A percentile compares a stretch with the other conserved stretches of the same genome.
phyloP scores from a whole-genome alignment of 1,140 invertebrate species.

The Diplogasteroides magnus region DNA sequence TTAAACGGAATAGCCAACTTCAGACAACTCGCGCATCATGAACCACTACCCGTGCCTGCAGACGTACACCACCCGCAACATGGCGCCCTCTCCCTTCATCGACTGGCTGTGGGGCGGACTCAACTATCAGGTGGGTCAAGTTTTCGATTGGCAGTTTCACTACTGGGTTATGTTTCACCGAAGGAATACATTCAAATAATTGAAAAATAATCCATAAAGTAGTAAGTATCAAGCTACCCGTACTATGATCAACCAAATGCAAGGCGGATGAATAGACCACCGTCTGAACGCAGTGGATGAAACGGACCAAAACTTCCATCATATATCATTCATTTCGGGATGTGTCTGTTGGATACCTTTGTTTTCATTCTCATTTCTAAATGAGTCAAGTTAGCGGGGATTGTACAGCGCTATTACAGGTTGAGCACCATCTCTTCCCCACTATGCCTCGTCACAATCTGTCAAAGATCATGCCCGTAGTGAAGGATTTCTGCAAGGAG shows the following conservation, averaged over 20 bases:
- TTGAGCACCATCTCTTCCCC: constrained; percentile 56
- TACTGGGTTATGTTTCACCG: not conserved
- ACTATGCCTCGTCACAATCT: constrained; percentile 54
- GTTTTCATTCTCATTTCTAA: too few species aligned
- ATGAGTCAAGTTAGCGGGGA: too few species aligned
- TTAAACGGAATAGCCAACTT: constrained; percentile 9
- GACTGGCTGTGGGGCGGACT: constrained; percentile 57
- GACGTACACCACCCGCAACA: constrained; percentile 54
- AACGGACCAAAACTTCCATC: too few species aligned
- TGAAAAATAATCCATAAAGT: too few species aligned
- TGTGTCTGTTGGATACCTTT: too few species aligned
- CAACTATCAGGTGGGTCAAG: constrained; percentile 43
- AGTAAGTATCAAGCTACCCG: too few species aligned
- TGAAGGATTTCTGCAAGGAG: constrained; percentile 50
- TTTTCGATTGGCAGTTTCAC: not conserved
- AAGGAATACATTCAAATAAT: not conserved
- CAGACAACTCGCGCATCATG: constrained; percentile 51
- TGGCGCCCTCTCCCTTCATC: constrained; percentile 49
- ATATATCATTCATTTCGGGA: too few species aligned
- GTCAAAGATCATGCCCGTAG: constrained; percentile 51
- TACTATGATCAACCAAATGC: too few species aligned
- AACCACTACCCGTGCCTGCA: constrained; percentile 53
- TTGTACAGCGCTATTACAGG: constrained; percentile 31
- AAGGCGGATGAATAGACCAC: too few species aligned
- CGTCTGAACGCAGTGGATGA: too few species aligned